phyloP scores from a whole-genome alignment of 2,113 vertebrate genomes.

The Anthoscopus minutus region DNA sequence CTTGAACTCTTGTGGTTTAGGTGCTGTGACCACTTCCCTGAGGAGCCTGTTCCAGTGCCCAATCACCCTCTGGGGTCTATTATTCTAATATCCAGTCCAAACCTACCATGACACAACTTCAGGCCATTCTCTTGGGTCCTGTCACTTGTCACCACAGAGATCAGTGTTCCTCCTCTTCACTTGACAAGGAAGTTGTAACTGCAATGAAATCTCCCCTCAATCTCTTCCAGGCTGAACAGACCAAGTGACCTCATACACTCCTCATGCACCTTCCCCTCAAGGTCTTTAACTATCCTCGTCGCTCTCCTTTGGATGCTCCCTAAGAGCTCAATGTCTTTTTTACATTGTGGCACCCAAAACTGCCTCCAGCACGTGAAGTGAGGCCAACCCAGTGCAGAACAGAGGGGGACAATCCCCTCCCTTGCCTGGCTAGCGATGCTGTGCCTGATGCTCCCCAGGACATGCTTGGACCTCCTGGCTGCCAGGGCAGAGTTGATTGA shows the following conservation, averaged over 20 bases:
- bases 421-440: accelerated
- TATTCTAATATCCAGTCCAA: neutral
- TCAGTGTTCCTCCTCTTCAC: neutral
- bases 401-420: neutral
- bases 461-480: accelerated
- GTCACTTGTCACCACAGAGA: neutral
- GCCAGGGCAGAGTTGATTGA: neutral
- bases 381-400: accelerated
- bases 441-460: neutral
- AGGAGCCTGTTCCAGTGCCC: neutral
- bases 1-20: neutral
- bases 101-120: neutral
- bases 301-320: too few species aligned
- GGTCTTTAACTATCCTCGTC: accelerated
- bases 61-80: neutral
- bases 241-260: neutral
- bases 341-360: accelerated
- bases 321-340: neutral
- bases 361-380: neutral
- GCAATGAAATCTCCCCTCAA: neutral
- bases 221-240: neutral
- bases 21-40: neutral
- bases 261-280: neutral
- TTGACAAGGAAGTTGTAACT: accelerated
- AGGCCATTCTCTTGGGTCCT: accelerated